Evolutionary conservation across 2,113 vertebrate genomes (phyloP), one percentile per base, ranked within the genome.

Genomic region (Agapornis roseicollis): DNA sequence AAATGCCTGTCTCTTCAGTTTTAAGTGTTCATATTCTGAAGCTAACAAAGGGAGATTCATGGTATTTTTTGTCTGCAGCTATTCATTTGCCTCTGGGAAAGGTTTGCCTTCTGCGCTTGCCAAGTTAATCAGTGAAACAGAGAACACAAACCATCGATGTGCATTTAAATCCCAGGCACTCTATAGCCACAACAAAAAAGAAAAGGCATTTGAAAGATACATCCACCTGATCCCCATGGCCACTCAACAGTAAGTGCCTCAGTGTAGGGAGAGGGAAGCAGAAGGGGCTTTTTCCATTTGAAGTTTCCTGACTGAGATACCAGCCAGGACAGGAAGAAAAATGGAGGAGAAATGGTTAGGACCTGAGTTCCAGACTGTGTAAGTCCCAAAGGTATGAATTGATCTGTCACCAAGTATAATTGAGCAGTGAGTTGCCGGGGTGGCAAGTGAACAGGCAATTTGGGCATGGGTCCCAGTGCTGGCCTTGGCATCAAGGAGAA

Each of bases 1-100:
- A 95, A 90, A 78, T 72, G 88, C 50, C 52, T 76, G 55, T 70
- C 76, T 96, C 68, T 89, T 83, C 39, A 35, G 66, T 82, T 90
- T 49, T 37, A 73, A 90, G 81, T 66, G 83, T 55, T 82, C 72
- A 7, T 85, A 66, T 88, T 90, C 90, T 85, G 42, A 49, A 80
- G 29, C 53, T 80, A 93, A 93, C 76, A 90, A 96, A 93, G 74
- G 69, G n/a, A 42, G 22, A 15, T 78, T 94, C 82, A 44, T 7
- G 42, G 39, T 91, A 69, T 44, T 88, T 64, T 72, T 95, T 71
- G 58, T 90, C 85, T 83, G 53, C 83, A 85, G 85, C 79, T 55
- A 42, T 80, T 93, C 82, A 78, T 81, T 39, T 47, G 65, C 77
- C 65, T 64, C 88, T 60, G 85, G 76, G 88, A 88, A 78, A 80